Evolutionary conservation across 2,113 vertebrate genomes (phyloP).

Genomic region (Menura novaehollandiae): DNA sequence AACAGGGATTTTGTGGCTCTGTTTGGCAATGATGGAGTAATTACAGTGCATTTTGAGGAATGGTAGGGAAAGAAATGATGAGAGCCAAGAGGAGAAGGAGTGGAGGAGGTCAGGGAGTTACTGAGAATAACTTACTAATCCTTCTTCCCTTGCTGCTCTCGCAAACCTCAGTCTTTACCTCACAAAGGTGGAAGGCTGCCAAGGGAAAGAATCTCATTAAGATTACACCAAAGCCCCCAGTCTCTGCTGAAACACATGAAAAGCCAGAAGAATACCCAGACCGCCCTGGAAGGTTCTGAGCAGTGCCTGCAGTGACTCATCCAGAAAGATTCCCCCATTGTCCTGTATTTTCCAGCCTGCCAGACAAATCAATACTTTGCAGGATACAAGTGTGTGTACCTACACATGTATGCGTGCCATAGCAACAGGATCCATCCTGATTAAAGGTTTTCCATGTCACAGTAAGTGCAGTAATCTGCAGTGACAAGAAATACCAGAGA

Average conservation of each 20-base stretch:
- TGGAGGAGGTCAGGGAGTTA: not conserved
- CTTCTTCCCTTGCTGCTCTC: not conserved
- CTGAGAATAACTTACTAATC: not conserved
- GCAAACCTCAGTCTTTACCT: not conserved
- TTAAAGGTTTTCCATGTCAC: not conserved
- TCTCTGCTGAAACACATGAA: not conserved
- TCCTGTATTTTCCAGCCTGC: constrained; percentile 36
- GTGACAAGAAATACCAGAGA: not conserved
- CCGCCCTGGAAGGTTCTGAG: not conserved
- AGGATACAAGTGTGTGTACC: not conserved
- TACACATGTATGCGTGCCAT: not conserved
- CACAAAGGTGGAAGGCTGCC: constrained; percentile 25
- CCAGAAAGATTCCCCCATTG: constrained; percentile 27
- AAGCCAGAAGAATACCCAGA: not conserved
- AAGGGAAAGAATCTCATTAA: not conserved
- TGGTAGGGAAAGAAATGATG: not conserved
- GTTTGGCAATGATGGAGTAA: constrained; percentile 27
- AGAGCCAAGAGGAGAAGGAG: constrained; percentile 15
- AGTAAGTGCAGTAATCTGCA: not conserved
- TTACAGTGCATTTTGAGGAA: constrained; percentile 37
- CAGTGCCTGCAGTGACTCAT: constrained; percentile 48
- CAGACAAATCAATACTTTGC: not conserved
- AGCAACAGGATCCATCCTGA: not conserved
- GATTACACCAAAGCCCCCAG: not conserved
- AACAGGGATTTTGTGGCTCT: constrained; percentile 43